phyloP scores from a whole-genome alignment of 1,140 invertebrate species.

The Diachasma alloeum region DNA sequence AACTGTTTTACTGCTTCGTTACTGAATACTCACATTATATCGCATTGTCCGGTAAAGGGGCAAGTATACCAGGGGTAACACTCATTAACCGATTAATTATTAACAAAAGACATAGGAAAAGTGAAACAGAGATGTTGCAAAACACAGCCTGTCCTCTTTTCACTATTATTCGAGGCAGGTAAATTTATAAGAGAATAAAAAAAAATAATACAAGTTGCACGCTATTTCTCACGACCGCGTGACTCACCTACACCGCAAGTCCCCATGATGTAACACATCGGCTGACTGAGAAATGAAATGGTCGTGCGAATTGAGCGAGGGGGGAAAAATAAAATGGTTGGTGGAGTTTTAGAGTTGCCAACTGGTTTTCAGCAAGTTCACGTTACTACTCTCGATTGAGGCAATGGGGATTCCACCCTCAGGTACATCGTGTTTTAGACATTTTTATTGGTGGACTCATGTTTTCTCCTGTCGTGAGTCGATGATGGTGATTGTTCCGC shows the following conservation, averaged over 20 bases:
- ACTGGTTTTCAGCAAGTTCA: neutral
- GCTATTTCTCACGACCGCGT: constrained; percentile 32
- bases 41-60: too few relatives aligned
- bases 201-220: constrained; percentile 12
- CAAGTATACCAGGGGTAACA: neutral
- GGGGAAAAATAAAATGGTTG: neutral
- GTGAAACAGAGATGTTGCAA: neutral
- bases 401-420: neutral
- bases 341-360: neutral
- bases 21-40: too few relatives aligned
- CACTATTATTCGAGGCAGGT: neutral
- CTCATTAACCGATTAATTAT: neutral
- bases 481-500: too few relatives aligned
- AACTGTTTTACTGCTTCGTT: too few relatives aligned
- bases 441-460: too few relatives aligned
- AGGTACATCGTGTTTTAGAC: neutral
- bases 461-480: too few relatives aligned
- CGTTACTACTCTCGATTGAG: neutral
- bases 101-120: neutral
- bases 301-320: constrained; percentile 16
- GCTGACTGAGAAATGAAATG: constrained; percentile 14
- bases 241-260: constrained; percentile 26
- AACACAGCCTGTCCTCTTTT: neutral
- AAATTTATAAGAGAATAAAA: neutral
- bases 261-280: constrained; percentile 25